phyloP scores from a whole-genome alignment of 2,888 invertebrate species.

The Diloba caeruleocephala region DNA sequence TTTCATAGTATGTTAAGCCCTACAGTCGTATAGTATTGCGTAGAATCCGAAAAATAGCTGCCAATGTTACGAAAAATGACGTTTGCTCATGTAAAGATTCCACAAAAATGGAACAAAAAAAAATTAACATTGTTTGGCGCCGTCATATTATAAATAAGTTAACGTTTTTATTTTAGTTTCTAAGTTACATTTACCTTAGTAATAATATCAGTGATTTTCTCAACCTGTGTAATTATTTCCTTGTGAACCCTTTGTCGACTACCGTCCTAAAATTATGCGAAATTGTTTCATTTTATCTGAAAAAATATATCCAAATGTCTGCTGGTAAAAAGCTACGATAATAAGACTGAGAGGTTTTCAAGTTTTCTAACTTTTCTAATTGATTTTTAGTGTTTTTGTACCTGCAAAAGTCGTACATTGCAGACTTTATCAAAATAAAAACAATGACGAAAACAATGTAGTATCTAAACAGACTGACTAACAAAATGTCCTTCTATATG shows the following conservation, averaged over 20 bases:
- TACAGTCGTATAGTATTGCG: constrained; percentile 39
- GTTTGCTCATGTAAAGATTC: constrained; percentile 52
- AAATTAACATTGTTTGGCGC: constrained; percentile 34
- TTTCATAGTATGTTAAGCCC: too few relatives aligned
- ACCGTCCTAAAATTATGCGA: constrained; percentile 63
- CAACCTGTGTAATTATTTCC: constrained; percentile 14
- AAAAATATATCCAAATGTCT: constrained; percentile 42
- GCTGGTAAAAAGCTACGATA: constrained; percentile 65
- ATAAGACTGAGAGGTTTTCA: constrained; percentile 84
- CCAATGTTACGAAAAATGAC: constrained; percentile 31
- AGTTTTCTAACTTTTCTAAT: constrained; percentile 83
- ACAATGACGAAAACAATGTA: constrained; percentile 62
- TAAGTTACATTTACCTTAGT: constrained; percentile 35
- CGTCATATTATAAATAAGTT: constrained; percentile 29
- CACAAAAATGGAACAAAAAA: constrained; percentile 42
- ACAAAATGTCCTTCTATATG: constrained; percentile 66
- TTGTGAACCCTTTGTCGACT: constrained; percentile 49
- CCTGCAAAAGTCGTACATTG: constrained; percentile 47
- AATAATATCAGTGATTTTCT: constrained; percentile 38
- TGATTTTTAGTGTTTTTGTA: constrained; percentile 72
- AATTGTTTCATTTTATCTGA: constrained; percentile 23
- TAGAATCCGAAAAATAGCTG: constrained; percentile 32
- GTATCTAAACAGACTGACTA: constrained; percentile 71
- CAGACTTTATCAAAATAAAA: constrained; percentile 48
- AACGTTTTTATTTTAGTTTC: constrained; percentile 35